Evolutionary conservation across 2,113 vertebrate species (phyloP).

Genomic region (Plotosus lineatus): DNA sequence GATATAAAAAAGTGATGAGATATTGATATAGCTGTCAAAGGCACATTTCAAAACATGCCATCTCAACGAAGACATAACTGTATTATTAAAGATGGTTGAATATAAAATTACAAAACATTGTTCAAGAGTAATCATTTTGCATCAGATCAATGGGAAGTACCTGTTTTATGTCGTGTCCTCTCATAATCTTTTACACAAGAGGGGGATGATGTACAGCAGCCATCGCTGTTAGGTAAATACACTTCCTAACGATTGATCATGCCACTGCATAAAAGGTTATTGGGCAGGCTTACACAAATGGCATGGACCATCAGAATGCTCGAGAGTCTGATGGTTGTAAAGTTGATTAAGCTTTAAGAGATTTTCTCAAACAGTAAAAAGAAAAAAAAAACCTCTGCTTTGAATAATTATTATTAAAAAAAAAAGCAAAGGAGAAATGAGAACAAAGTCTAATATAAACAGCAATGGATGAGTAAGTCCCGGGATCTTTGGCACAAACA

Average conservation of each 20-base stretch:
- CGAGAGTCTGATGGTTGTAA: neutral
- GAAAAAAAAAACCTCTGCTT: neutral
- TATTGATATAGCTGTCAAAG: conserved; percentile 76
- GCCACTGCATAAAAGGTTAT: conserved; percentile 22
- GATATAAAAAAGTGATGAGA: conserved; percentile 73
- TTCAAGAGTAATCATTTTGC: conserved; percentile 43
- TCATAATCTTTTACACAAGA: conserved; percentile 32
- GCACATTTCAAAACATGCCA: conserved; percentile 71
- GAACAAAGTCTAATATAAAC: neutral
- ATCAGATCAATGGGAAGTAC: conserved; percentile 51
- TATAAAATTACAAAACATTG: conserved; percentile 59
- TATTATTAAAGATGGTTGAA: conserved; percentile 69
- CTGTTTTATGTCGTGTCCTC: conserved; percentile 39
- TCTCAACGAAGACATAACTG: conserved; percentile 65
- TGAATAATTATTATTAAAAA: neutral
- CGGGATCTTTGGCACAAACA: neutral
- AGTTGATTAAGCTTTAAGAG: conserved; percentile 14
- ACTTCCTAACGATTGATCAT: conserved; percentile 34
- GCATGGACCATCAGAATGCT: neutral
- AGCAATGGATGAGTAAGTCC: neutral
- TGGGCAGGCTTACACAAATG: neutral
- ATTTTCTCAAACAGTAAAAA: neutral
- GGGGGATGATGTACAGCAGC: conserved; percentile 18
- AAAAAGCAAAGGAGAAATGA: neutral
- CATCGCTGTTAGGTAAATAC: conserved; percentile 25